These are phyloP conservation scores for Hyposoter didymator DNA, from an alignment of 2,888 invertebrate species.

Conservation along the genomic window DNA sequence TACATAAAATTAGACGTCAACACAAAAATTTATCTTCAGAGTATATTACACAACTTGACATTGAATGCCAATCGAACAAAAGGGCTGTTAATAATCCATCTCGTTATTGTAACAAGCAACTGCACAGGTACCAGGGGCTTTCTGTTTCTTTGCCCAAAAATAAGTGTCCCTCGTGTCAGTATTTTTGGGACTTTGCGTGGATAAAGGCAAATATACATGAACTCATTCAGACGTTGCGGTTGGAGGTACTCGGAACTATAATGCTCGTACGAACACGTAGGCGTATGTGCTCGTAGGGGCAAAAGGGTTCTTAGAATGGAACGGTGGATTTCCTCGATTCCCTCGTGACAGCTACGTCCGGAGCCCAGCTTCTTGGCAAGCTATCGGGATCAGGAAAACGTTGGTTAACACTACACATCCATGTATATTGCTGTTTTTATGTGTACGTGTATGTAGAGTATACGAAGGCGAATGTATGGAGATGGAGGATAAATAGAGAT, in stretches of 20 bases:
- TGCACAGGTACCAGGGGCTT: background rate
- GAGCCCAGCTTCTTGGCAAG: constrained; percentile 60
- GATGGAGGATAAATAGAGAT: constrained; percentile 1
- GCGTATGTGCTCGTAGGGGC: background rate
- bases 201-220: background rate
- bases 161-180: constrained; percentile 17
- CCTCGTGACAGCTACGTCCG: constrained; percentile 63
- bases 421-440: background rate
- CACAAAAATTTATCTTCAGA: too few species aligned
- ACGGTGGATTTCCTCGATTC: constrained; percentile 64
- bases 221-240: constrained; percentile 20
- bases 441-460: background rate
- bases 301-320: constrained; percentile 50
- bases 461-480: background rate
- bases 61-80: background rate
- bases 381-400: constrained; percentile 58
- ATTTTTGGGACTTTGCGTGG: background rate
- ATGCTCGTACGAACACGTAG: background rate
- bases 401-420: constrained; percentile 46
- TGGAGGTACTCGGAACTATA: constrained; percentile 1
- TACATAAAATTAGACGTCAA: too few species aligned
- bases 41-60: background rate
- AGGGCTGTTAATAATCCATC: background rate
- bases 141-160: constrained; percentile 37
- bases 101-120: background rate